phyloP scores from a whole-genome alignment of 2,113 vertebrate genomes.

The Melanocharis versteri region DNA sequence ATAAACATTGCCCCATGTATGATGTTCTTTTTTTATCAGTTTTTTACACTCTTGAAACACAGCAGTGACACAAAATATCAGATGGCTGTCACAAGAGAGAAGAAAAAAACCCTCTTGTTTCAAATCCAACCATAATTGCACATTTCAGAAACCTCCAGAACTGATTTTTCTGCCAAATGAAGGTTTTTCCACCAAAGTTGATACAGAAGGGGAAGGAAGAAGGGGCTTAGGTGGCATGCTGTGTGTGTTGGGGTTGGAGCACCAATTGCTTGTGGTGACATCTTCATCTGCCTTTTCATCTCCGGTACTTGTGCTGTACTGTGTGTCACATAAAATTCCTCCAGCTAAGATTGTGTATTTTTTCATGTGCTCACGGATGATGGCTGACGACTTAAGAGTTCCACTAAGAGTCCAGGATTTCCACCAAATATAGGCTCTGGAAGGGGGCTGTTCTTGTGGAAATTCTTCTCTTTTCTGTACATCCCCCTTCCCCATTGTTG shows the following conservation, averaged over 20 bases:
- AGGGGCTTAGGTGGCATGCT: neutral
- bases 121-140: neutral
- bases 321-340: neutral
- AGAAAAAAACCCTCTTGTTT: neutral
- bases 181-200: neutral
- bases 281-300: neutral
- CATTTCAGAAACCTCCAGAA: neutral
- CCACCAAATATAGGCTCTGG: neutral
- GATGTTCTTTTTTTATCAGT: neutral
- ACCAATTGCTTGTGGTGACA: neutral
- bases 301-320: neutral
- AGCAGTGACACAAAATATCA: neutral
- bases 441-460: neutral
- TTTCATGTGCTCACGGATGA: neutral
- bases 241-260: neutral
- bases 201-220: neutral
- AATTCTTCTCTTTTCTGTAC: neutral
- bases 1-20: accelerated
- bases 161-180: neutral
- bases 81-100: neutral
- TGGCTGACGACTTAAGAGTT: neutral
- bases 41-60: neutral
- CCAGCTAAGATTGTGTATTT: neutral
- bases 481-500: neutral
- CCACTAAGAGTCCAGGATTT: neutral